Percentiles rank a stretch among this genome's conserved stretches.
phyloP scores from a whole-genome alignment of 2,113 vertebrate genomes.

The Apus apus region DNA sequence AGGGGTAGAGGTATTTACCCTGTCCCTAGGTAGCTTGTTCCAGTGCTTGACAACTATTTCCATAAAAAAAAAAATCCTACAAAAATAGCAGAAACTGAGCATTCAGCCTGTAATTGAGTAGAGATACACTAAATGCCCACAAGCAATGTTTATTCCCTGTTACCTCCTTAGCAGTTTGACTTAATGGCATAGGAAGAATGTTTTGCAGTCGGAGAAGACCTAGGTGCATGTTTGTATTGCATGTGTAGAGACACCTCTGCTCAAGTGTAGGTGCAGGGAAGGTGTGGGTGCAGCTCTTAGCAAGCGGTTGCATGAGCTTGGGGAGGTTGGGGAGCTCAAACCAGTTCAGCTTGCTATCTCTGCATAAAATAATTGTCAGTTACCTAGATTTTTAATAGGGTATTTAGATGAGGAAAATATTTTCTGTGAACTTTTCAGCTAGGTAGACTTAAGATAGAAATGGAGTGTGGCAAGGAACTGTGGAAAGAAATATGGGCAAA shows the following conservation, averaged over 20 bases:
- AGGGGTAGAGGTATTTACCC: neutral
- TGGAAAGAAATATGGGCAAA: neutral
- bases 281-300: neutral
- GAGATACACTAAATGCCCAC: neutral
- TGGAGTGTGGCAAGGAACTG: neutral
- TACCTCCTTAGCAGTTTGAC: neutral
- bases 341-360: neutral
- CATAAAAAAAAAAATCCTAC: neutral
- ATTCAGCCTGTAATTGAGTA: neutral
- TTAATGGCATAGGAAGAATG: neutral
- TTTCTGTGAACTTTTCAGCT: neutral
- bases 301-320: neutral
- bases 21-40: neutral
- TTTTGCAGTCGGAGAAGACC: neutral
- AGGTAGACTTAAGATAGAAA: neutral
- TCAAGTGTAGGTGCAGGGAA: neutral
- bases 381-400: neutral
- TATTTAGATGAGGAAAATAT: neutral
- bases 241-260: accelerated
- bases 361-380: neutral
- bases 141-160: neutral
- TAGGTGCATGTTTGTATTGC: neutral
- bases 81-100: neutral
- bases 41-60: neutral
- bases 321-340: neutral